Evolutionary conservation across 2,888 invertebrate genomes (phyloP), one percentile per base, ranked within the genome.

Genomic region (Oscheius sp.): DNA sequence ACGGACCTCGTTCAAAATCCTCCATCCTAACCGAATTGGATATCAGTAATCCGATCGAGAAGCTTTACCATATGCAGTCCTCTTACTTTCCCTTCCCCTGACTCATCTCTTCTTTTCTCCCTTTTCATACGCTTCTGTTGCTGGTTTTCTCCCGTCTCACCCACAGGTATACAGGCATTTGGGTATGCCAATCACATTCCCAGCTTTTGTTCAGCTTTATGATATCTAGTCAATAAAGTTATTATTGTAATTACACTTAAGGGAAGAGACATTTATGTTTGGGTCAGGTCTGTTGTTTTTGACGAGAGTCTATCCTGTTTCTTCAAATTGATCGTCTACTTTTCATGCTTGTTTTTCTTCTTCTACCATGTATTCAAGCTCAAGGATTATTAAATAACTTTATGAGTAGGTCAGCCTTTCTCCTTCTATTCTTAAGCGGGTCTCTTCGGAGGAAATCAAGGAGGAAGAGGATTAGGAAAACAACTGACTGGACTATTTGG

Each of bases 41-140:
- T 9, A 41, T 51, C n/a, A 49, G 65, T 8, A 78, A 79, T 24
- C 83, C 82, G 5, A 81, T 83, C 63, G 79, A 80, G 64, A 82
- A 81, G 45, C 69, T 83, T 2, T 83, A 82, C 66, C 72, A 82
- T 57, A 83, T 82, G 82, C 76, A 74, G 22, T 61, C 71, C 38
- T 71, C 74, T 14, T 79, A 80, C 56, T 80, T 79, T 41, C 68
- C 66, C 20, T 64, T 50, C 51, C 36, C 51, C 33, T 64, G 33
- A n/a, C 44, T 20, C 26, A 12, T 12, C 33, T 56, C 26, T 2
- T 17, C 17, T 17, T 3, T 30, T 9, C 14, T 8, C 24, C 24
- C 24, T 26, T n/a, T 24, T 2, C 50, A 5, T 26, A 28, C 14
- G 26, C 26, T 50, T 50, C 28, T 50, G 50, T 50, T 50, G 50